These are phyloP conservation scores for Trochalopteron elliotii DNA, from an alignment of 2,113 vertebrate species.

Conservation along the genomic window DNA sequence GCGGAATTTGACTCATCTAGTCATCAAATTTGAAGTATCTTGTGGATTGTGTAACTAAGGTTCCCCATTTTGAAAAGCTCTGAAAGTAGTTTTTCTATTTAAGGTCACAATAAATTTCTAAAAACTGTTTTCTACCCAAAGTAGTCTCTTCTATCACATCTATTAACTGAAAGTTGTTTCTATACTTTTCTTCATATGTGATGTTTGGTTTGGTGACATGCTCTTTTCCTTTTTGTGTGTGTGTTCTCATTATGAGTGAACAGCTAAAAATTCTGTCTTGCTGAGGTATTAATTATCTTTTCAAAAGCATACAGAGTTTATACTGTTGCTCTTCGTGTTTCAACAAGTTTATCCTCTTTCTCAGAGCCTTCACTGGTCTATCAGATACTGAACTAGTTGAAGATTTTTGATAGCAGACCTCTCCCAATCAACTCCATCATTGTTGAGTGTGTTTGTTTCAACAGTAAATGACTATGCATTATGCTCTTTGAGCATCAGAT, in stretches of 20 bases:
- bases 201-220: neutral
- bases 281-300: neutral
- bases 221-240: neutral
- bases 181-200: neutral
- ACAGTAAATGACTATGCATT: neutral
- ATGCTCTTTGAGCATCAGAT: neutral
- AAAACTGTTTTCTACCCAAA: neutral
- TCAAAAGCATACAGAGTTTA: neutral
- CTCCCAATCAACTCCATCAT: neutral
- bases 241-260: neutral
- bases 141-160: neutral
- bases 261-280: neutral
- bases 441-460: neutral
- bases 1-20: neutral
- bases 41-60: neutral
- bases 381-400: neutral
- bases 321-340: neutral
- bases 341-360: neutral
- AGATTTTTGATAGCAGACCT: neutral
- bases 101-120: neutral
- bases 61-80: neutral
- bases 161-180: neutral
- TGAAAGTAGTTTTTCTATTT: neutral
- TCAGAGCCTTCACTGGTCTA: neutral
- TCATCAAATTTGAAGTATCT: neutral